phyloP scores from a whole-genome alignment of 2,113 vertebrate species.

The Scomber colias region DNA sequence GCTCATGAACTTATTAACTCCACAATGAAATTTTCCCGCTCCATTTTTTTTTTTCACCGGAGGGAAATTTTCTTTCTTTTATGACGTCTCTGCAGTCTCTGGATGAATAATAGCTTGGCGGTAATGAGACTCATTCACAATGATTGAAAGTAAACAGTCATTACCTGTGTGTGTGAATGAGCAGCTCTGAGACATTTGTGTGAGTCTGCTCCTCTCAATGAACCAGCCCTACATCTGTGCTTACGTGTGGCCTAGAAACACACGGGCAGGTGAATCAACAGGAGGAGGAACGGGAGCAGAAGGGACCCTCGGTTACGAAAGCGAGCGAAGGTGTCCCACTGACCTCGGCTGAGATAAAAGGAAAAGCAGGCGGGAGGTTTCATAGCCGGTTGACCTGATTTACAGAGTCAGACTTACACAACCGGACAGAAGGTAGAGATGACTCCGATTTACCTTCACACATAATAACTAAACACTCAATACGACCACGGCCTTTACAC shows the following conservation, averaged over 20 bases:
- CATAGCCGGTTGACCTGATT: constrained; percentile 26
- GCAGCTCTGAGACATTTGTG: constrained; percentile 1
- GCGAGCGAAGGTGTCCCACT: constrained; percentile 50
- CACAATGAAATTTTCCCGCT: background rate
- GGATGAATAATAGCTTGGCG: background rate
- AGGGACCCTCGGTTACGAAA: constrained; percentile 41
- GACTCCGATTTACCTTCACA: background rate
- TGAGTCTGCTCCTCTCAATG: background rate
- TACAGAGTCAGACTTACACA: constrained; percentile 39
- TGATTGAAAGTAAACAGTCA: background rate
- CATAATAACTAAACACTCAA: too few relatives aligned
- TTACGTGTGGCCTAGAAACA: constrained; percentile 36
- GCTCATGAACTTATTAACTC: background rate
- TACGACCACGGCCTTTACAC: too few relatives aligned
- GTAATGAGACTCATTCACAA: constrained; percentile 22
- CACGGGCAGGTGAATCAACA: constrained; percentile 18
- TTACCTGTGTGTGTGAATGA: background rate
- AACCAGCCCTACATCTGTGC: background rate
- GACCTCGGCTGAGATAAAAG: constrained; percentile 49
- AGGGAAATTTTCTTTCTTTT: background rate
- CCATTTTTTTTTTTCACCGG: too few relatives aligned
- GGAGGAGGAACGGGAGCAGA: background rate
- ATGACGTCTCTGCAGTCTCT: too few relatives aligned
- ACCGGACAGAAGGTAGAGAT: background rate
- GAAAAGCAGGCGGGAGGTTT: constrained; percentile 22